These are phyloP conservation scores for Oncorhynchus tshawytscha DNA, from an alignment of 2,113 vertebrate species.

Conservation along the genomic window DNA sequence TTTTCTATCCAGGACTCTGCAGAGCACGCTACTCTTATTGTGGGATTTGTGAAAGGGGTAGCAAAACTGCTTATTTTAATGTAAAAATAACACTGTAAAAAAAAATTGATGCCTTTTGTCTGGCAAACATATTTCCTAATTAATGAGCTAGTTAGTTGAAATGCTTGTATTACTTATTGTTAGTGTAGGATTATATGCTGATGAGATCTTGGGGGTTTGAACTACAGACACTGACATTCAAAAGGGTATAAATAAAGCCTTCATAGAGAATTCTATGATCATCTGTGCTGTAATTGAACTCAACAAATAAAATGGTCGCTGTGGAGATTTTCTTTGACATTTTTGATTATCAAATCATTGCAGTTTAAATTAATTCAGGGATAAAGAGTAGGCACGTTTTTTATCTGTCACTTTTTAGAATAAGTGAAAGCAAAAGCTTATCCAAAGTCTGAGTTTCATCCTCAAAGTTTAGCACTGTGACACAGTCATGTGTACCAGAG, in stretches of 20 bases:
- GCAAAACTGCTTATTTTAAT: constrained; percentile 42
- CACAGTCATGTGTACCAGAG: not conserved
- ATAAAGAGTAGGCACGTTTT: not conserved
- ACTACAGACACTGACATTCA: constrained; percentile 34
- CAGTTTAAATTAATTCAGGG: not conserved
- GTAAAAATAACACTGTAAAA: constrained; percentile 45
- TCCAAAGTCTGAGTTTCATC: not conserved
- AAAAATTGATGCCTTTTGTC: constrained; percentile 32
- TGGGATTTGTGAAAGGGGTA: constrained; percentile 29
- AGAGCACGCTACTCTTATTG: constrained; percentile 24
- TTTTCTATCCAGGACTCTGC: constrained; percentile 27
- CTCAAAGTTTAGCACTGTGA: not conserved
- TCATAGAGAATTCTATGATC: constrained; percentile 27
- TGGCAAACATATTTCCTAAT: constrained; percentile 48
- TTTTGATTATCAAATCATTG: constrained; percentile 13
- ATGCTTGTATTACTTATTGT: constrained; percentile 42
- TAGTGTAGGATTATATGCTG: constrained; percentile 34
- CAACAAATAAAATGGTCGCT: constrained; percentile 13
- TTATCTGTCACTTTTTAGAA: not conserved
- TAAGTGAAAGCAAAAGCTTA: not conserved
- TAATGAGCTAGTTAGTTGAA: constrained; percentile 54
- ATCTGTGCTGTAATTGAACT: constrained; percentile 26
- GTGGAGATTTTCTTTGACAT: constrained; percentile 3
- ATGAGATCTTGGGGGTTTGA: constrained; percentile 30
- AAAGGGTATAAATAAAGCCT: constrained; percentile 24